These are phyloP conservation scores for Brachypalpus laphriformis DNA, from an alignment of 2,888 invertebrate genomes.

Conservation along the genomic window DNA sequence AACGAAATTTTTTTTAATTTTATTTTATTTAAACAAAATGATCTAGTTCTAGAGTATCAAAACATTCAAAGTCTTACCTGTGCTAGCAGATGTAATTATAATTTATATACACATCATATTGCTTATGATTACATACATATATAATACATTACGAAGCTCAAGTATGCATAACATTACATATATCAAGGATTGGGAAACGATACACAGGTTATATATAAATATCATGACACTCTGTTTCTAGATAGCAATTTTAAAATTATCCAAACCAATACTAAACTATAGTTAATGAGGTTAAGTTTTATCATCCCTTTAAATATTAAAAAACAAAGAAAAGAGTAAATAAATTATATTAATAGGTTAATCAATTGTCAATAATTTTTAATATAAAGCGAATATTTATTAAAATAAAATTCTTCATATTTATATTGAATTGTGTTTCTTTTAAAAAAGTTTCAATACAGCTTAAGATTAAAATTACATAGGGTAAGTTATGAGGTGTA, in stretches of 20 bases:
- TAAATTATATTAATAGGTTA: slow-evolving; percentile 70
- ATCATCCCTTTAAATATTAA: slow-evolving; percentile 59
- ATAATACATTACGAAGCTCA: slow-evolving; percentile 49
- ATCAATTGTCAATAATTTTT: slow-evolving; percentile 74
- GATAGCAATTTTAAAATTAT: slow-evolving; percentile 71
- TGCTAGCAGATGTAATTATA: slow-evolving; percentile 37
- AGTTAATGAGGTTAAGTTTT: slow-evolving; percentile 56
- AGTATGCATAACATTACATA: slow-evolving; percentile 56
- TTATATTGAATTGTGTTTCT: slow-evolving; percentile 54
- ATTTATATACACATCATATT: slow-evolving; percentile 26
- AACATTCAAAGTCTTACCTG: slow-evolving; percentile 41
- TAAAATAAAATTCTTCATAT: slow-evolving; percentile 73
- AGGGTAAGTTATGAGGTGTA: too few species aligned
- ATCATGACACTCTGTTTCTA: slow-evolving; percentile 70
- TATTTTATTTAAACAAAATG: slow-evolving; percentile 8
- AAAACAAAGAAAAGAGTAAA: slow-evolving; percentile 30
- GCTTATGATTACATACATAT: not conserved
- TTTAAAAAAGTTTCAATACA: too few species aligned
- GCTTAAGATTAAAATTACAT: too few species aligned
- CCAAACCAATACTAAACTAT: slow-evolving; percentile 53
- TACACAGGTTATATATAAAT: slow-evolving; percentile 32
- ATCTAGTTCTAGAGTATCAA: slow-evolving; percentile 19
- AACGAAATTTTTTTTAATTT: slow-evolving; percentile 29
- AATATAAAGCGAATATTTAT: slow-evolving; percentile 73
- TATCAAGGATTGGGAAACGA: slow-evolving; percentile 48